These are phyloP conservation scores for Melipona quadrifasciata DNA, from an alignment of 1,140 invertebrate genomes.

Conservation along the genomic window DNA sequence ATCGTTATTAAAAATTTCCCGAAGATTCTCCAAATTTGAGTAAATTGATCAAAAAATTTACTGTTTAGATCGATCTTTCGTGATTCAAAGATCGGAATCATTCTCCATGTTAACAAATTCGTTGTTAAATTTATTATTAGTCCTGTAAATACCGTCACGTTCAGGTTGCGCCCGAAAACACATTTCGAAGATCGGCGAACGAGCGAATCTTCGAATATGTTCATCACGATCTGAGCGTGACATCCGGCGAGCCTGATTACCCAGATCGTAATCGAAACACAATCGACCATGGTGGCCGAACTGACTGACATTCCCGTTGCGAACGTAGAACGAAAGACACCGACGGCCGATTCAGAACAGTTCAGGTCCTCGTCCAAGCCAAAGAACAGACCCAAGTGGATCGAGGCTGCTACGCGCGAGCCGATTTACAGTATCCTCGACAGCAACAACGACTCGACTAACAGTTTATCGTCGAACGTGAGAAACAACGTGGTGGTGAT, in stretches of 20 bases:
- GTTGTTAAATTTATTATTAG: neutral
- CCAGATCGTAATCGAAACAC: slow-evolving; percentile 30
- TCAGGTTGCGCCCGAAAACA: neutral
- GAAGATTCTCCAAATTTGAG: neutral
- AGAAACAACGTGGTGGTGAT: slow-evolving; percentile 60
- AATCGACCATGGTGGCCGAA: slow-evolving; percentile 71
- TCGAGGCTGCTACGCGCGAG: slow-evolving; percentile 67
- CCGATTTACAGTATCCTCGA: slow-evolving; percentile 71
- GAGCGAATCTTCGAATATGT: slow-evolving; percentile 17
- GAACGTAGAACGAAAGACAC: slow-evolving; percentile 50
- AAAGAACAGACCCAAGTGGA: slow-evolving; percentile 68
- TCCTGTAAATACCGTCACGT: neutral
- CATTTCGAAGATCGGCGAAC: slow-evolving; percentile 10
- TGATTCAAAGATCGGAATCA: neutral
- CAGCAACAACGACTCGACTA: slow-evolving; percentile 18
- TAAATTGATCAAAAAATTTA: neutral
- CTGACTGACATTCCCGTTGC: slow-evolving; percentile 65
- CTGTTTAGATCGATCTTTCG: neutral
- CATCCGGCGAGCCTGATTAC: slow-evolving; percentile 63
- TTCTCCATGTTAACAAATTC: neutral
- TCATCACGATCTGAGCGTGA: slow-evolving; percentile 65
- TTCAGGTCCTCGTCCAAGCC: slow-evolving; percentile 3
- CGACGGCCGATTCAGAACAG: slow-evolving; percentile 3
- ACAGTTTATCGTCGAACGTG: neutral
- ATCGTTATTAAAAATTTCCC: neutral